A percentile compares a stretch with the other conserved stretches of the same genome.
Evolutionary conservation across 2,888 invertebrate genomes (phyloP).

Genomic region (Polietes domitor): DNA sequence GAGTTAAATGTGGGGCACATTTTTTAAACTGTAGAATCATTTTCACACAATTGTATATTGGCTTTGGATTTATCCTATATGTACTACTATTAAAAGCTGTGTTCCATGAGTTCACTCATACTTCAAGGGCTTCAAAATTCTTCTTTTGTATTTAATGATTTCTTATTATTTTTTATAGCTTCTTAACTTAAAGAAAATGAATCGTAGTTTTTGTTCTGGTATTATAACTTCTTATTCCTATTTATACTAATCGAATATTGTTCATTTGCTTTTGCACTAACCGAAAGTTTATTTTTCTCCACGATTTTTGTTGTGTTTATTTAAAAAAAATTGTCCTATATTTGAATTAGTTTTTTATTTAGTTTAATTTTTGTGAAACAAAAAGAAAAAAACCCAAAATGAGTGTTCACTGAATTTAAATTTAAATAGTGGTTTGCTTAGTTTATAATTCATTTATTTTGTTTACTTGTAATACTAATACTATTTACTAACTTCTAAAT

Average conservation of each 20-base stretch:
- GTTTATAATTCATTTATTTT: constrained; percentile 26
- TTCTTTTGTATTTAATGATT: neutral
- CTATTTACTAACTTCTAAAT: constrained; percentile 15
- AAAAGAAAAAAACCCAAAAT: constrained; percentile 36
- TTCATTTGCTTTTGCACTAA: constrained; percentile 25
- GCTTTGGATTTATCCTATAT: neutral
- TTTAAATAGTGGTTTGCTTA: constrained; percentile 27
- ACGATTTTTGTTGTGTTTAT: constrained; percentile 12
- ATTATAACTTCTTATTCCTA: neutral
- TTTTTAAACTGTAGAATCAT: neutral
- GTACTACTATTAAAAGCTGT: neutral
- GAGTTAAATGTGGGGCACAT: neutral
- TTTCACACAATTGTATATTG: neutral
- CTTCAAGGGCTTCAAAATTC: neutral
- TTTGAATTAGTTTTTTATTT: constrained; percentile 22
- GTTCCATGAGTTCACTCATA: neutral
- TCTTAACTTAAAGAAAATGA: neutral
- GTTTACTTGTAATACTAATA: constrained; percentile 28
- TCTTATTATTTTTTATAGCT: neutral
- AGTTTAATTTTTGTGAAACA: constrained; percentile 38
- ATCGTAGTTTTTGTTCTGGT: constrained; percentile 11
- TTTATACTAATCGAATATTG: constrained; percentile 8
- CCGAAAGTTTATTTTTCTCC: neutral
- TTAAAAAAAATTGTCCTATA: constrained; percentile 20
- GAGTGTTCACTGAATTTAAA: constrained; percentile 60